Conservation (phyloP, 2,797 vertebrate species). For the Danionella dracula region DNA sequence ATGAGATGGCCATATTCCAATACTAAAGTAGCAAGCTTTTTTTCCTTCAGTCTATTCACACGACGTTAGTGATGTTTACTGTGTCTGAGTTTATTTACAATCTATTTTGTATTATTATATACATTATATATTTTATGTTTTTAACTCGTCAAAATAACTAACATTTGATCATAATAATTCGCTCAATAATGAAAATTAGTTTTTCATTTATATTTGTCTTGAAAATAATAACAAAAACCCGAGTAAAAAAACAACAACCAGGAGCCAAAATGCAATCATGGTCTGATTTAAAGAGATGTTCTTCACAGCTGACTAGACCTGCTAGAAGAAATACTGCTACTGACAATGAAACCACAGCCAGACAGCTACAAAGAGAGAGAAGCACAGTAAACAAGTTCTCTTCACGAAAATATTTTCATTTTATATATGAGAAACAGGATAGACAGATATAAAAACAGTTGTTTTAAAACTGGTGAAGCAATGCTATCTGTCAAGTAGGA, state of each 20-base stretch:
- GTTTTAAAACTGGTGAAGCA: conserved; percentile 1
- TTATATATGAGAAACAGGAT: conserved; percentile 2
- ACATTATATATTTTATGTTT: too few relatives aligned
- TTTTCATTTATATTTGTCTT: too few relatives aligned
- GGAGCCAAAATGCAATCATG: background rate
- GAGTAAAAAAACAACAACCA: background rate
- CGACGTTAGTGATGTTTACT: too few relatives aligned
- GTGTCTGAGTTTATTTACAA: too few relatives aligned
- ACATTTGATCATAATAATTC: too few relatives aligned
- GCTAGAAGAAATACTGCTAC: conserved; percentile 13
- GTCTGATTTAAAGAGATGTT: conserved; percentile 8
- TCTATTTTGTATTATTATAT: too few relatives aligned
- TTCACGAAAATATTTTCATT: background rate
- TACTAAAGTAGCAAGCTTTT: too few relatives aligned
- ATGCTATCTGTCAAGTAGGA: background rate
- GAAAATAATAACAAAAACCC: too few relatives aligned
- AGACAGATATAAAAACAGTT: background rate
- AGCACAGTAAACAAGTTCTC: conserved; percentile 6
- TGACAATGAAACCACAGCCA: conserved; percentile 10
- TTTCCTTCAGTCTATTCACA: too few relatives aligned
- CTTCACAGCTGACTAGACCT: conserved; percentile 24
- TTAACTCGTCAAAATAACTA: too few relatives aligned
- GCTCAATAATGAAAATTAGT: too few relatives aligned
- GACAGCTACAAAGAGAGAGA: background rate
- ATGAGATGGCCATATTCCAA: too few relatives aligned